Evolutionary conservation across 2,888 invertebrate genomes (phyloP), one percentile per base, ranked within the genome.

Genomic region (Melieria picta): DNA sequence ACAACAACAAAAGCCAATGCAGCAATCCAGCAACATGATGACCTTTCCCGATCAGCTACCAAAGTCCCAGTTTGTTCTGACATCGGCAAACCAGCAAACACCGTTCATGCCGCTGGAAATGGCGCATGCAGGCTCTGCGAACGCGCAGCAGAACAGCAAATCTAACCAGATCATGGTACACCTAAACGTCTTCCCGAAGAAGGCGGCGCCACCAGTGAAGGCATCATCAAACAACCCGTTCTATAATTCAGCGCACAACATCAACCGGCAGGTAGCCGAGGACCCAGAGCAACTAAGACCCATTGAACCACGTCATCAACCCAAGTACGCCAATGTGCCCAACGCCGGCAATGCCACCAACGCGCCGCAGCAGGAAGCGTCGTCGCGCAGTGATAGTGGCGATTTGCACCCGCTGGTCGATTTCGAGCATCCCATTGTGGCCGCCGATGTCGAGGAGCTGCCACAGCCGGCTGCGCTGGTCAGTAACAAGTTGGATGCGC

Each of bases 101-200:
- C 74, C 77, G 0, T 73, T 77, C 4, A 65, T 68, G 7, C 68
- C 78, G 4, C 79, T 81, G 3, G 84, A 83, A 4, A 13, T 30
- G 47, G 48, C 48, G 42, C 47, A 5, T 9, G n/a, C 3, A 13
- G 48, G 13, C 7, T 45, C 0, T 30, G 30, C 61, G 30, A 62
- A 65, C 60, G 4, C 56, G 63, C 11, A 13, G 56, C 7, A 46
- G 9, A 72, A 72, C 57, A 48, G 69, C 0, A 74, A 75, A 45
- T 52, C 72, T 9, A 88, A 89, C 56, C 91, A 91, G 79, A 90
- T 91, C 87, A 87, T 91, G 77, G 88, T 92, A 5, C 91, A 91
- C 73, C 84, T 92, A n/a, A 91, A 92, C 84, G 84, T 92, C 7
- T 91, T 90, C 79, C 90, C 90, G 1, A 88, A 89, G 67, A 88